These are phyloP conservation scores for Platycheirus albimanus DNA, from an alignment of 2,888 invertebrate species.

Conservation along the genomic window DNA sequence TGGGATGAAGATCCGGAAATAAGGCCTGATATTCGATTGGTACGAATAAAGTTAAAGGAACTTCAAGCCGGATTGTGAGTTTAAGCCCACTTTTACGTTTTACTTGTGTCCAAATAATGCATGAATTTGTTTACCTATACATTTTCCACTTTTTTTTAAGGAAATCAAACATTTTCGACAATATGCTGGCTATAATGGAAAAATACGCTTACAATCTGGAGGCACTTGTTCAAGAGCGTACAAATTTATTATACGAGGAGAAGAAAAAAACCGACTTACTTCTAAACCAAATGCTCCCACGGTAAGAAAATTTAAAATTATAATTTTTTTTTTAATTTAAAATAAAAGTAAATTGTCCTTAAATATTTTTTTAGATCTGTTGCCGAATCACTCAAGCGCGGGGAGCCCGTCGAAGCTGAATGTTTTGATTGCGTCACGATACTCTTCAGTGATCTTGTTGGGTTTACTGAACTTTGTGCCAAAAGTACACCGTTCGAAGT, in stretches of 20 bases:
- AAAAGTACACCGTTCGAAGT: conserved; percentile 92
- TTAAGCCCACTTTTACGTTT: too few species aligned
- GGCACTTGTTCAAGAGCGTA: conserved; percentile 91
- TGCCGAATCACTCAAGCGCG: conserved; percentile 90
- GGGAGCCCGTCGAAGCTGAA: conserved; percentile 91
- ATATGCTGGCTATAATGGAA: conserved; percentile 95
- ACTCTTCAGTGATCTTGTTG: conserved; percentile 93
- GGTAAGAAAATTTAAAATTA: conserved; percentile 83
- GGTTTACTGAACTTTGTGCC: conserved; percentile 91
- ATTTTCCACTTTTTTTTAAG: conserved; percentile 83
- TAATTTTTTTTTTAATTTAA: background rate
- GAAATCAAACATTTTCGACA: conserved; percentile 93
- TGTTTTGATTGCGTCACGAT: conserved; percentile 92
- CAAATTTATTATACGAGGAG: conserved; percentile 91
- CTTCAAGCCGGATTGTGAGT: conserved; percentile 88
- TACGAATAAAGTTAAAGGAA: conserved; percentile 90
- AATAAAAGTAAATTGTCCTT: background rate
- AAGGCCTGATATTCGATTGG: conserved; percentile 89
- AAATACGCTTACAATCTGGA: conserved; percentile 94
- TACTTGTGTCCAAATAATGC: too few species aligned
- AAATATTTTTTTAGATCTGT: conserved; percentile 85
- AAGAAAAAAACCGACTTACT: conserved; percentile 93
- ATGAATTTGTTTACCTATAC: too few species aligned
- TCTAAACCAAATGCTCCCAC: conserved; percentile 92
- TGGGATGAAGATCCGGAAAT: conserved; percentile 92